Percentiles rank a stretch among this genome's conserved stretches.
Evolutionary conservation across 2,888 invertebrate species (phyloP).

Genomic region (Oegoconia quadripuncta): DNA sequence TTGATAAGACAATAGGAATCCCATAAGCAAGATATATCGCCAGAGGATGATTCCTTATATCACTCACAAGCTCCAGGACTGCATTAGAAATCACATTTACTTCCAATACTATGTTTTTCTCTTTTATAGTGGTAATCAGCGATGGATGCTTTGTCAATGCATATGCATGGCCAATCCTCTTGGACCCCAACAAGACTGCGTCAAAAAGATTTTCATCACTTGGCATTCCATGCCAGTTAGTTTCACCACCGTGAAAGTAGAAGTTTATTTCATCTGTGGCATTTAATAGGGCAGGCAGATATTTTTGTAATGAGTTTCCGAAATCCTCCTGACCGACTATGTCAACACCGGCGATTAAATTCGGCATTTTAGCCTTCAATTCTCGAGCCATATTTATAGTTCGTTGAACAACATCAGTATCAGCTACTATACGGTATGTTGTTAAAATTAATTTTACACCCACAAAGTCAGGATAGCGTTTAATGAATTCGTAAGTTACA

Average conservation of each 20-base stretch:
- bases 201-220: constrained; percentile 88
- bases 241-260: constrained; percentile 90
- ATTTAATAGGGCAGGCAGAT: constrained; percentile 73
- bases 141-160: constrained; percentile 87
- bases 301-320: constrained; percentile 81
- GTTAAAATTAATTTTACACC: constrained; percentile 84
- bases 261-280: constrained; percentile 78
- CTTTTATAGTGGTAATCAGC: constrained; percentile 70
- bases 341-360: constrained; percentile 88
- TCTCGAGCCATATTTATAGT: constrained; percentile 50
- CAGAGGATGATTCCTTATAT: constrained; percentile 88
- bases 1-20: constrained; percentile 86
- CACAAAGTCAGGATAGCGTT: constrained; percentile 81
- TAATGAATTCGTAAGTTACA: constrained; percentile 77
- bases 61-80: constrained; percentile 82
- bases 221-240: constrained; percentile 83
- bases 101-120: constrained; percentile 84
- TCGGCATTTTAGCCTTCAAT: constrained; percentile 77
- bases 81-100: constrained; percentile 90
- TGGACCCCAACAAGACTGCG: constrained; percentile 85
- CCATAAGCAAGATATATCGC: constrained; percentile 81
- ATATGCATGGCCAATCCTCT: constrained; percentile 89
- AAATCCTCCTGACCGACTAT: constrained; percentile 89
- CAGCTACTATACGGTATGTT: constrained; percentile 31
- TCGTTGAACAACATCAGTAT: constrained; percentile 51